Evolutionary conservation across 2,888 invertebrate species (phyloP).

Genomic region (Drosophila villosipedis): DNA sequence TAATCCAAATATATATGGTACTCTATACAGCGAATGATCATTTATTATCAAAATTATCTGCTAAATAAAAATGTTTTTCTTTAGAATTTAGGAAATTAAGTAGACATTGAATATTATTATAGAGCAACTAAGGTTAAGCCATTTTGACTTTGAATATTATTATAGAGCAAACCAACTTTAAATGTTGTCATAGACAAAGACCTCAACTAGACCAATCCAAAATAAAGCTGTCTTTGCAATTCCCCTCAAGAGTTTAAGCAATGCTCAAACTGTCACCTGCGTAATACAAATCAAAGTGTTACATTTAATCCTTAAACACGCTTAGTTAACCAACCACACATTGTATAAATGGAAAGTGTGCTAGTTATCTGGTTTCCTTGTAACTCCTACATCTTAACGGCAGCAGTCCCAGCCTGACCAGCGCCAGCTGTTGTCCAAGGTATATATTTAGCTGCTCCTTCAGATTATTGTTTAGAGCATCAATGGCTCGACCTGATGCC

Average conservation of each 20-base stretch:
- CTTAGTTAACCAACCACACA: not conserved
- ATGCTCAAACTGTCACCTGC: not conserved
- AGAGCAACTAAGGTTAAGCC: not conserved
- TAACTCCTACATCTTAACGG: not conserved
- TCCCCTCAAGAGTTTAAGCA: not conserved
- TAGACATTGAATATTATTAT: not conserved
- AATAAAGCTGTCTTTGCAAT: not conserved
- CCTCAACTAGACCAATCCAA: not conserved
- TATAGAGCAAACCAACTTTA: not conserved
- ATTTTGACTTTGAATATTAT: not conserved
- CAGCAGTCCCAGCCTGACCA: too few species aligned
- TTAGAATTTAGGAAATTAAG: not conserved
- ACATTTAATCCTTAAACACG: not conserved
- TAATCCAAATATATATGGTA: not conserved
- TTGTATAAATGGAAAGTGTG: not conserved
- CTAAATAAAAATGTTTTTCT: not conserved
- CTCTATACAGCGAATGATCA: not conserved
- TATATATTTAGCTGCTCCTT: not conserved
- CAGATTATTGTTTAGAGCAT: conserved; percentile 2
- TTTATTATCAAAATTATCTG: not conserved
- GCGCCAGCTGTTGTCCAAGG: not conserved
- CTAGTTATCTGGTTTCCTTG: not conserved
- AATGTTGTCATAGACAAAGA: not conserved
- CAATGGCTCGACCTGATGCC: not conserved
- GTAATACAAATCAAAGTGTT: not conserved